These are phyloP conservation scores for Nymphalis c-album DNA, from an alignment of 2,888 invertebrate genomes.

Conservation along the genomic window DNA sequence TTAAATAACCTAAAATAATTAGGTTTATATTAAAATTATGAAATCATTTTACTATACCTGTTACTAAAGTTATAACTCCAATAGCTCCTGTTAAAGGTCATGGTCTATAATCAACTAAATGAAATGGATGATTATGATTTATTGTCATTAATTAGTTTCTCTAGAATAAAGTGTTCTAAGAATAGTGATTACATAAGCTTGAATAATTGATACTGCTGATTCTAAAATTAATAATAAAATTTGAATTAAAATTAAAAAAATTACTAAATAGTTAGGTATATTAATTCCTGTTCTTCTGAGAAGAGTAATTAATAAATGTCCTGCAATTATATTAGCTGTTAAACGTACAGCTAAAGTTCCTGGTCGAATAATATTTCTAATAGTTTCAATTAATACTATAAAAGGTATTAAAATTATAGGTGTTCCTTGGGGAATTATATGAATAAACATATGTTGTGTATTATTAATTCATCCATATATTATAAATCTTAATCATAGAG, in stretches of 20 bases:
- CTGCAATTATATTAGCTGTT: slow-evolving; percentile 89
- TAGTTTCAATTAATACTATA: slow-evolving; percentile 88
- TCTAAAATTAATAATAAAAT: slow-evolving; percentile 79
- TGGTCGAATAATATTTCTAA: slow-evolving; percentile 87
- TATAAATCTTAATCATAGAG: slow-evolving; percentile 85
- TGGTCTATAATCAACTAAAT: slow-evolving; percentile 84
- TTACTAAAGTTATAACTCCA: slow-evolving; percentile 77
- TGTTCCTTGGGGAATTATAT: slow-evolving; percentile 84
- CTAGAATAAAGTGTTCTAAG: slow-evolving; percentile 55
- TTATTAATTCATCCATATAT: slow-evolving; percentile 71
- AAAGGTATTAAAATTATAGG: slow-evolving; percentile 84
- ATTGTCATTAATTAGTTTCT: slow-evolving; percentile 83
- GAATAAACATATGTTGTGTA: slow-evolving; percentile 60
- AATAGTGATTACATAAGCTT: slow-evolving; percentile 85
- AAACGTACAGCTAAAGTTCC: slow-evolving; percentile 86
- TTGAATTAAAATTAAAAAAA: slow-evolving; percentile 69
- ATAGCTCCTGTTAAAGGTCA: slow-evolving; percentile 81
- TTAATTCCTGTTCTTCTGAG: slow-evolving; percentile 67
- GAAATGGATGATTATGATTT: slow-evolving; percentile 82
- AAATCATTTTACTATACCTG: slow-evolving; percentile 84
- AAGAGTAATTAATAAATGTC: slow-evolving; percentile 85
- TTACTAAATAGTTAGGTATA: slow-evolving; percentile 50
- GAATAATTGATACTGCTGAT: slow-evolving; percentile 83
- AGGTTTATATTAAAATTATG: slow-evolving; percentile 78
- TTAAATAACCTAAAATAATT: slow-evolving; percentile 61